Evolutionary conservation across 2,113 vertebrate genomes (phyloP).

Genomic region (Halichoerus grypus): DNA sequence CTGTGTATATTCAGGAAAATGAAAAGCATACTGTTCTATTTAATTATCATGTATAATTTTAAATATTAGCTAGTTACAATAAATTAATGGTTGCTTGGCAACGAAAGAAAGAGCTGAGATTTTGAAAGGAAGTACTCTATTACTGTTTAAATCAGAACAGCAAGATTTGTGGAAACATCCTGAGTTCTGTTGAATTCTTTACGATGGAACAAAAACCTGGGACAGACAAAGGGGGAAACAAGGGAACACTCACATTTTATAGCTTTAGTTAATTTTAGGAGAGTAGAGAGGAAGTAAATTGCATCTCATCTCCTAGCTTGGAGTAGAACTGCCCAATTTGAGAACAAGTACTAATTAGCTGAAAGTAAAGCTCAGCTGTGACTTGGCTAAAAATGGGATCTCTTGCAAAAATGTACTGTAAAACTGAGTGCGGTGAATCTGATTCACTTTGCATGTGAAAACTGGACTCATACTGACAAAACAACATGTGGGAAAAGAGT

Average conservation of each 20-base stretch:
- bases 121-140: conserved; percentile 51
- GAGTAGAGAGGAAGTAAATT: conserved; percentile 67
- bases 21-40: neutral
- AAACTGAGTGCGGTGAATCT: conserved; percentile 9
- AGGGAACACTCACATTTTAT: conserved; percentile 46
- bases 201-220: conserved; percentile 1
- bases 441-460: conserved; percentile 69
- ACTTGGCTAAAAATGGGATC: conserved; percentile 81
- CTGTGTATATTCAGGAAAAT: neutral
- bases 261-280: conserved; percentile 74
- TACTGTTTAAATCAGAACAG: neutral
- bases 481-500: conserved; percentile 49
- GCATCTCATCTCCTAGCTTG: conserved; percentile 69
- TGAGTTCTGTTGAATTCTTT: conserved; percentile 24
- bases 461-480: conserved; percentile 44
- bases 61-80: conserved; percentile 56
- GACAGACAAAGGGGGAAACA: neutral
- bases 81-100: conserved; percentile 71
- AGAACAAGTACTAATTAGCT: conserved; percentile 83
- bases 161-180: conserved; percentile 20
- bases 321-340: conserved; percentile 79
- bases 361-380: conserved; percentile 81
- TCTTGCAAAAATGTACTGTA: conserved; percentile 65
- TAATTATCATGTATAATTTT: conserved; percentile 7
- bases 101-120: conserved; percentile 55